Conservation (phyloP, 2,113 vertebrate species). For the Pelvicachromis taeniatus region DNA sequence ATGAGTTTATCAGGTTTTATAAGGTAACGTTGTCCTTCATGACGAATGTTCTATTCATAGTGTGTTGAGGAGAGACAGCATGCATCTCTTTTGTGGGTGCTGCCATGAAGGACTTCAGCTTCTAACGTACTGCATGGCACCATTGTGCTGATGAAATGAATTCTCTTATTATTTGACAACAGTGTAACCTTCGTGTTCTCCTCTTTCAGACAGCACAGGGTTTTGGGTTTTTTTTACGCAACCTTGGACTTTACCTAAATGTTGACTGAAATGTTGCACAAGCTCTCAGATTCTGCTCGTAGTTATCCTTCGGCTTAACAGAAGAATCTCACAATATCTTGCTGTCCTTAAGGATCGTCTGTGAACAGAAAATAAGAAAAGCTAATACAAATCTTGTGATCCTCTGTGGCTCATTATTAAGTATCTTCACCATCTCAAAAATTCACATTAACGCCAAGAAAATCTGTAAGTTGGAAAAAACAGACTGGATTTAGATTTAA, state of each 20-base stretch:
- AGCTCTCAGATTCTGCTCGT: background rate
- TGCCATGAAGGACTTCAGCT: background rate
- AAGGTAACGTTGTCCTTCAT: background rate
- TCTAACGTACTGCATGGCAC: background rate
- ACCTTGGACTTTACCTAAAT: background rate
- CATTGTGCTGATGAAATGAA: background rate
- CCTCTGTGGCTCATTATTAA: background rate
- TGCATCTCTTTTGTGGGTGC: background rate
- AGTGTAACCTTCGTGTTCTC: background rate
- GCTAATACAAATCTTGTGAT: background rate
- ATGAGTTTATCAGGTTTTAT: background rate
- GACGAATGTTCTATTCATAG: background rate
- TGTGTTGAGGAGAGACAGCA: background rate
- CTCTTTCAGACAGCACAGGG: background rate
- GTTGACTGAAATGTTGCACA: background rate
- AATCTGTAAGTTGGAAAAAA: background rate
- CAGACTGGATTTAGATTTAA: constrained; percentile 7
- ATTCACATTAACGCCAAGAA: background rate
- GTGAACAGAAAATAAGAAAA: background rate
- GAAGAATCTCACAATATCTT: background rate
- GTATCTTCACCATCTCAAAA: background rate
- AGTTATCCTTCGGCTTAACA: background rate
- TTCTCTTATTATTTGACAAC: background rate
- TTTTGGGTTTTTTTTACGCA: background rate
- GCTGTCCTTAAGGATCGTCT: background rate